Base-by-base conservation (phyloP, 2,113 vertebrate species). In the Corapipo altera region DNA sequence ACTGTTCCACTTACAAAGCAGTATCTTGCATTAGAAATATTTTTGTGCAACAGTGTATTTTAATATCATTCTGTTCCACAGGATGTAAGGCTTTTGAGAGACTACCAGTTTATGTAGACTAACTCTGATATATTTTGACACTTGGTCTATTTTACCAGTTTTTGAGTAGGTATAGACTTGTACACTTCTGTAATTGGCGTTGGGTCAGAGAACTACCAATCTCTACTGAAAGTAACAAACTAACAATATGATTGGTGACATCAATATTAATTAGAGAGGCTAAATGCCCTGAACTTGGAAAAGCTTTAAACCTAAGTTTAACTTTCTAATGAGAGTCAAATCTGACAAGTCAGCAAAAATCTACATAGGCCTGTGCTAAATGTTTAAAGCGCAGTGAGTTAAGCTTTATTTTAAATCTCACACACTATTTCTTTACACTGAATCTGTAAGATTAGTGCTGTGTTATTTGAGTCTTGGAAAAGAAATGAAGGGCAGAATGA, bases 381-480 rank as follows among this genome's bases (percentile, higher is more conserved):
- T 21, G 64, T 88, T 96, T 87, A 30, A 90, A 85, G 48, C 84
- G 77, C 43, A 83, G 62, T 58, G 48, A 92, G 69, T 85, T 91
- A 86, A 97, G 89, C 85, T 96, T 97, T 90, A 91, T 97, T 80
- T 96, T 96, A 96, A 51, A 93, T 82, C 52, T 92, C n/a, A 8
- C 44, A 95, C 35, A 74, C 58, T 19, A 35, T 87, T 84, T 78
- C 51, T 90, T 92, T 88, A 66, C 72, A 93, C 89, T 87, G 95
- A 97, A 95, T 97, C 95, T 39, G 74, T 87, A 97, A 97, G 95
- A 98, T 98, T 97, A 98, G 88, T 93, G 79, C 86, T 96, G 93
- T 64, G 86, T 97, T 98, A 95, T 96, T 96, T 97, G 91, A 97
- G 96, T 95, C 49, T 79, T 94, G 93, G 95, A 91, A 91, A 97